A percentile compares a stretch with the other conserved stretches of the same genome.
These are phyloP conservation scores for Ennomos quercinarius DNA, from an alignment of 2,888 invertebrate genomes.

Conservation along the genomic window DNA sequence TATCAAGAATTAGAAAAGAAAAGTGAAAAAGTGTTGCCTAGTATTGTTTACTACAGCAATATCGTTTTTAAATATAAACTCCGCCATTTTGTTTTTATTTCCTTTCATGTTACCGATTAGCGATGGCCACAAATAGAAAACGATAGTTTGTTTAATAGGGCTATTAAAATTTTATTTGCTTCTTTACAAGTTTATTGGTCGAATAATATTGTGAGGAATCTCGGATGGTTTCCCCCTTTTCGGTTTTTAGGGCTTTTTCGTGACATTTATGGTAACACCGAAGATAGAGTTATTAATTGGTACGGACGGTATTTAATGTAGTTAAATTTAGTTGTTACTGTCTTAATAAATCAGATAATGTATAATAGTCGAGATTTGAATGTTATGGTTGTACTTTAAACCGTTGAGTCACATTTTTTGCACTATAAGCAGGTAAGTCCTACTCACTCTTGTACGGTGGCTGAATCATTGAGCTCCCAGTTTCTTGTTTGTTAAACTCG, in stretches of 20 bases:
- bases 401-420: no score
- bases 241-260: slow-evolving; percentile 20
- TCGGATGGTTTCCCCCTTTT: slow-evolving; percentile 18
- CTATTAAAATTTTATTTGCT: slow-evolving; percentile 27
- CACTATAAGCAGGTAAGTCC: no score
- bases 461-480: no score
- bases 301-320: slow-evolving; percentile 4
- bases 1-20: no score
- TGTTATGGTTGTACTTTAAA: no score
- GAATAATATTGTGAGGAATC: slow-evolving; percentile 27
- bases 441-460: no score
- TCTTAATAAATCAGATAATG: not conserved
- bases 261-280: slow-evolving; percentile 24
- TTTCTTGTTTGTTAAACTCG: no score
- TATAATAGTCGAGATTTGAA: no score
- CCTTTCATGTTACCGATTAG: slow-evolving; percentile 23
- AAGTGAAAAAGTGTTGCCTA: not conserved
- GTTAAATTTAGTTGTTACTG: slow-evolving; percentile 2
- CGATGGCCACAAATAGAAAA: slow-evolving; percentile 13
- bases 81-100: slow-evolving; percentile 14
- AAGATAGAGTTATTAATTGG: slow-evolving; percentile 20
- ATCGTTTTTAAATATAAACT: not conserved
- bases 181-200: slow-evolving; percentile 27
- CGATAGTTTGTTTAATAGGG: slow-evolving; percentile 23
- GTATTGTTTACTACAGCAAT: no score